Conservation (phyloP, 2,888 invertebrate genomes). For the Gortyna flavago region DNA sequence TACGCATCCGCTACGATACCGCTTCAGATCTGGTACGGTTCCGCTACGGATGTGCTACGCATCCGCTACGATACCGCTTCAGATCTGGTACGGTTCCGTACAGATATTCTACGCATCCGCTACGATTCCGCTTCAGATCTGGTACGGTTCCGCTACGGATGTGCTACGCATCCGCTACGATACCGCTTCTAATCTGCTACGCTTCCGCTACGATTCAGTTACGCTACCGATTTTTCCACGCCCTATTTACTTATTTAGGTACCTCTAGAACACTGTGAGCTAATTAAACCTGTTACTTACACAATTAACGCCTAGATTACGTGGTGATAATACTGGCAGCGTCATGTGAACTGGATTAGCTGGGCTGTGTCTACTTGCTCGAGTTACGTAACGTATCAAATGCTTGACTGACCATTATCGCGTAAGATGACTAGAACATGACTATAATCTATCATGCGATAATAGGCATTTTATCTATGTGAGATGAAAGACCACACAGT, state of each 20-base stretch:
- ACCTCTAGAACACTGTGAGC: constrained; percentile 1
- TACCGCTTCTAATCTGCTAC: no score
- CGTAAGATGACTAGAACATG: constrained; percentile 24
- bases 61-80: no score
- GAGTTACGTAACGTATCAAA: constrained; percentile 45
- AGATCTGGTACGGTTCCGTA: no score
- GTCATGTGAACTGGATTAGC: constrained; percentile 45
- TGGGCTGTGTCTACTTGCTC: constrained; percentile 20
- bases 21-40: no score
- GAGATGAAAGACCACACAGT: background rate
- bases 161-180: background rate
- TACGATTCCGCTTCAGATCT: background rate
- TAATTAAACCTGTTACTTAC: constrained; percentile 47
- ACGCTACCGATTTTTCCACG: constrained; percentile 1
- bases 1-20: no score
- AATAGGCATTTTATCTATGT: background rate
- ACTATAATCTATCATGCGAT: background rate
- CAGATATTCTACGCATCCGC: background rate
- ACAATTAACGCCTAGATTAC: constrained; percentile 40
- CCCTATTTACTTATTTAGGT: background rate
- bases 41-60: no score
- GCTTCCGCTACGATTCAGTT: background rate
- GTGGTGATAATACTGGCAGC: constrained; percentile 20
- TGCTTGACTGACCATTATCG: constrained; percentile 38
- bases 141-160: background rate